Conservation (phyloP, 1,140 invertebrate species). For the Drosophila mauritiana region DNA sequence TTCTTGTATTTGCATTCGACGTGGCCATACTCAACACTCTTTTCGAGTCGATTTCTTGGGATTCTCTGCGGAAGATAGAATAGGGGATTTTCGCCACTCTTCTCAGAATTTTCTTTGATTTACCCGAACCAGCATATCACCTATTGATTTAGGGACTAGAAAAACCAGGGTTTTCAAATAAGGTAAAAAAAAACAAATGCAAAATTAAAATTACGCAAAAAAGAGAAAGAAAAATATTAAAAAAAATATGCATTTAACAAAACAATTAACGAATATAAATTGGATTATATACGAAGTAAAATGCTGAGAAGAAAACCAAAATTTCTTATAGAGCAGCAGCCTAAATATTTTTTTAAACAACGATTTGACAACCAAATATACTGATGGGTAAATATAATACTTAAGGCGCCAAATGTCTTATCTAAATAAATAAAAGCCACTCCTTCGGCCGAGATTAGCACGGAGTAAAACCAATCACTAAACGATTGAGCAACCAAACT, state of each 20-base stretch:
- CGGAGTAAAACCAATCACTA: neutral
- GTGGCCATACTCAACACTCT: neutral
- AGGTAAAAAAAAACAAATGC: no score
- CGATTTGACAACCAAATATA: neutral
- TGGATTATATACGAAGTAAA: no score
- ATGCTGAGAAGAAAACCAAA: no score
- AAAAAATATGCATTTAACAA: no score
- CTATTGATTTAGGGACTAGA: neutral
- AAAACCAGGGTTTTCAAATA: no score
- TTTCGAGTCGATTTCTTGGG: neutral
- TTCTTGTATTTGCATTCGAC: conserved; percentile 43
- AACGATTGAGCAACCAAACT: neutral
- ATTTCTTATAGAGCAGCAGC: no score
- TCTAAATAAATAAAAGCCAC: neutral
- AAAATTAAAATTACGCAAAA: no score
- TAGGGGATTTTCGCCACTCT: conserved; percentile 1
- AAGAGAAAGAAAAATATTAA: no score
- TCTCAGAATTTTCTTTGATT: conserved; percentile 10
- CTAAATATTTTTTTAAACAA: no score
- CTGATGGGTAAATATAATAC: neutral
- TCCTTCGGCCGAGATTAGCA: neutral
- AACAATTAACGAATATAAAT: no score
- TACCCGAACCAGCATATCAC: conserved; percentile 1
- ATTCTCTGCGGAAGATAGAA: neutral
- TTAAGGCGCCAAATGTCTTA: neutral